Evolutionary conservation across 2,888 invertebrate genomes (phyloP), one percentile per base, ranked within the genome.

Genomic region (Neoitamus cyanurus): DNA sequence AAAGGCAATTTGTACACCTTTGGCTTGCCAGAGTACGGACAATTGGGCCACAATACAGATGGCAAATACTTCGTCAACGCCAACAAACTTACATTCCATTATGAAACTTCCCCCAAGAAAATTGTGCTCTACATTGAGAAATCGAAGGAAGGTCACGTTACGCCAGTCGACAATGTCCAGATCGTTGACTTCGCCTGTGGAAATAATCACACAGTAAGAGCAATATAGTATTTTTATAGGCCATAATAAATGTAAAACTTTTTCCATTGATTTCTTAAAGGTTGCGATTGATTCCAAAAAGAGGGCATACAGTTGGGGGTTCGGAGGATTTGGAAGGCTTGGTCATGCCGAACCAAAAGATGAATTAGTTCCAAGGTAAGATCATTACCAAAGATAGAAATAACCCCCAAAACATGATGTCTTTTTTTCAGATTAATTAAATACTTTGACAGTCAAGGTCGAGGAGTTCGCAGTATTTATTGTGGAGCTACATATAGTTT

Each of bases 321-420:
- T 98, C 90, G 98, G 98, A 11, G 98, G 98, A 0, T 97, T 98
- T 89, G 98, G 98, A 0, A 94, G 98, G 1, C 92, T 98, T 13
- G 98, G 98, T 0, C 98, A 98, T 92, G 96, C 97, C 6, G 98
- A 97, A 89, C 97, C 95, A 85, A 96, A 96, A 89, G 98, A 98
- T 91, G 98, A 98, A 91, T 93, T 96, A 91, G 96, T 97, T 68
- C 95, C 95, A 31, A 92, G 94, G 86, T 36, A 73, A 34, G 4
- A 36, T 34, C n/a, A 9, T 36, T 25, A 11, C 15, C 34, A 3
- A 20, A 58, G 15, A 20, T 58, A 9, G 0, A 7, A 5, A 25
- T 9, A 20, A 58, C 20, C 3, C 20, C 7, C 9, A 58, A 6
- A 58, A 25, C 2, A 9, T 58, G 20, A 58, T 58, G 9, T 20